Evolutionary conservation across 2,888 invertebrate genomes (phyloP).

Genomic region (Ischnura elegans): DNA sequence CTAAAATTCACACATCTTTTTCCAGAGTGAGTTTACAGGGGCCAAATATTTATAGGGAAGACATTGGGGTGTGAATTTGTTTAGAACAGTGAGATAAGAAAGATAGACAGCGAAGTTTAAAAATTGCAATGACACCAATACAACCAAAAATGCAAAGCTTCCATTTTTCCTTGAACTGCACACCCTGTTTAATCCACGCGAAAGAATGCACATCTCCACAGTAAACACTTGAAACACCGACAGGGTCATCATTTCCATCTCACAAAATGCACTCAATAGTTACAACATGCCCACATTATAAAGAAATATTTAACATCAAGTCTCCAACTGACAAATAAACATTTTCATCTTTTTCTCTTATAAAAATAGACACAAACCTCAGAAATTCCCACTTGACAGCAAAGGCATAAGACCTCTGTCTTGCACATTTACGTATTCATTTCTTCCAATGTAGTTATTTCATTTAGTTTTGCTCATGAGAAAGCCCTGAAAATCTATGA

Average conservation of each 20-base stretch:
- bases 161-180: slow-evolving; percentile 50
- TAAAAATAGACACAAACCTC: slow-evolving; percentile 61
- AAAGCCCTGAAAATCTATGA: slow-evolving; percentile 58
- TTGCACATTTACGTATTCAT: slow-evolving; percentile 34
- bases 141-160: slow-evolving; percentile 58
- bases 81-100: slow-evolving; percentile 36
- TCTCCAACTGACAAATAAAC: slow-evolving; percentile 41
- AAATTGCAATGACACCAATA: slow-evolving; percentile 42
- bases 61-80: slow-evolving; percentile 28
- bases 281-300: slow-evolving; percentile 61
- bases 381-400: slow-evolving; percentile 9
- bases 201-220: slow-evolving; percentile 54
- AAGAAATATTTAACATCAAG: slow-evolving; percentile 64
- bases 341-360: slow-evolving; percentile 50
- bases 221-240: slow-evolving; percentile 45
- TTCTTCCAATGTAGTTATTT: neutral
- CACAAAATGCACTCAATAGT: slow-evolving; percentile 50
- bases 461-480: slow-evolving; percentile 50
- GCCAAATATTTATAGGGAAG: slow-evolving; percentile 44
- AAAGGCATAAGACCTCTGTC: slow-evolving; percentile 41
- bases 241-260: slow-evolving; percentile 42
- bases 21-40: slow-evolving; percentile 47
- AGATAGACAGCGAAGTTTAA: slow-evolving; percentile 14
- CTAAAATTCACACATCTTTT: slow-evolving; percentile 55
- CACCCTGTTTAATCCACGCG: slow-evolving; percentile 63